These are phyloP conservation scores for Illadopsis cleaveri DNA, from an alignment of 2,113 vertebrate genomes.

Conservation along the genomic window DNA sequence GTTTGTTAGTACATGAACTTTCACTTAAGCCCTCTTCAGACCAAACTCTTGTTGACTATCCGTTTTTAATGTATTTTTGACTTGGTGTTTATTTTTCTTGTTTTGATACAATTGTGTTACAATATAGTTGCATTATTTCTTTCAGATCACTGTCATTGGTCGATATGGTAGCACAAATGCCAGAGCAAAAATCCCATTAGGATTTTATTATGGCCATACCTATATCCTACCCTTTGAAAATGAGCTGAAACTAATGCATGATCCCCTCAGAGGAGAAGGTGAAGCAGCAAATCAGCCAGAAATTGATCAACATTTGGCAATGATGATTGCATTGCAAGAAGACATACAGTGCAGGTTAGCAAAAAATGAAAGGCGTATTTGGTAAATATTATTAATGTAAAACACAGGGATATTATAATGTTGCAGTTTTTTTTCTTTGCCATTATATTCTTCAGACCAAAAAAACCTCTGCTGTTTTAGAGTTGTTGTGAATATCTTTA, in stretches of 20 bases:
- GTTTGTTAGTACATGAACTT: background rate
- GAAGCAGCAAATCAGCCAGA: constrained; percentile 91
- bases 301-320: constrained; percentile 93
- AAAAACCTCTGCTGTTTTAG: background rate
- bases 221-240: constrained; percentile 98
- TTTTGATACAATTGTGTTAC: background rate
- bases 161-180: constrained; percentile 98
- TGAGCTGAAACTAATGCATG: constrained; percentile 94
- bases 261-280: constrained; percentile 90
- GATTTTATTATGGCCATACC: constrained; percentile 98
- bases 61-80: background rate
- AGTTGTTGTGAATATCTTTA: background rate
- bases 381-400: background rate
- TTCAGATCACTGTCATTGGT: constrained; percentile 97
- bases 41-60: background rate
- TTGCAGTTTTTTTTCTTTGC: background rate
- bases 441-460: background rate
- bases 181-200: constrained; percentile 95
- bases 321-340: constrained; percentile 97
- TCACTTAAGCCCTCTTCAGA: background rate
- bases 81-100: background rate
- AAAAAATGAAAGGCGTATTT: background rate
- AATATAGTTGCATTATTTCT: background rate
- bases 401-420: background rate
- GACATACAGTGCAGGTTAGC: constrained; percentile 98